Percentiles rank a stretch among this genome's conserved stretches.
Conservation (phyloP, 1,140 invertebrate species). For the Plodia interpunctella region DNA sequence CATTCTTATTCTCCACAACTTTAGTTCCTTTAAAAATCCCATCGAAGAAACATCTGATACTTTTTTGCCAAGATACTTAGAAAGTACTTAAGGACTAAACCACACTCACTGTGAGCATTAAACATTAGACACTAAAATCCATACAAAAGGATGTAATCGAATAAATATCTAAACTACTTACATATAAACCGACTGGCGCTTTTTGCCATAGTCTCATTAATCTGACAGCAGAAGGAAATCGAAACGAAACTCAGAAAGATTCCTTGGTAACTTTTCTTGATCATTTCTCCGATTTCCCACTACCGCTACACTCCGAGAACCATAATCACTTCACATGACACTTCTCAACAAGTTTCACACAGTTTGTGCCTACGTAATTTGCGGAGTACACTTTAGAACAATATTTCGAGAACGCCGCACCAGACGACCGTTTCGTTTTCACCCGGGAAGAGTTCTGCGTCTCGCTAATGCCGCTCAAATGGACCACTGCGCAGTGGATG, state of each 20-base stretch:
- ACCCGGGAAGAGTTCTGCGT: constrained; percentile 29
- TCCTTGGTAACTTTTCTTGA: constrained; percentile 66
- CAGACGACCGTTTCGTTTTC: not conserved
- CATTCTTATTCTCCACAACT: too few relatives aligned
- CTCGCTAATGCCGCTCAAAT: constrained; percentile 35
- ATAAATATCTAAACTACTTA: constrained; percentile 30
- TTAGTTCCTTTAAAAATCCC: too few relatives aligned
- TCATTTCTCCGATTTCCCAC: constrained; percentile 50
- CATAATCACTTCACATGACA: constrained; percentile 15
- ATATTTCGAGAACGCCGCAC: not conserved
- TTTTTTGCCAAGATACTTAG: too few relatives aligned
- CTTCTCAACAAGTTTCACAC: not conserved
- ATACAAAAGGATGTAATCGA: not conserved
- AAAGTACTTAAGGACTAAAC: too few relatives aligned
- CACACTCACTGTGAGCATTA: too few relatives aligned
- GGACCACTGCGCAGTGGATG: constrained; percentile 54
- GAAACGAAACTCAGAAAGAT: constrained; percentile 67
- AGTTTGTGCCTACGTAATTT: not conserved
- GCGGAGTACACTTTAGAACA: not conserved
- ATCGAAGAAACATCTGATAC: too few relatives aligned
- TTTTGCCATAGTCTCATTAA: constrained; percentile 70
- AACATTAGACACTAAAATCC: too few relatives aligned
- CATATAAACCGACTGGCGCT: constrained; percentile 70
- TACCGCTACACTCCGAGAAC: constrained; percentile 15
- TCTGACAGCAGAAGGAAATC: constrained; percentile 70